Evolutionary conservation across 2,888 invertebrate species (phyloP).

Genomic region (Sminthurinus aureus): DNA sequence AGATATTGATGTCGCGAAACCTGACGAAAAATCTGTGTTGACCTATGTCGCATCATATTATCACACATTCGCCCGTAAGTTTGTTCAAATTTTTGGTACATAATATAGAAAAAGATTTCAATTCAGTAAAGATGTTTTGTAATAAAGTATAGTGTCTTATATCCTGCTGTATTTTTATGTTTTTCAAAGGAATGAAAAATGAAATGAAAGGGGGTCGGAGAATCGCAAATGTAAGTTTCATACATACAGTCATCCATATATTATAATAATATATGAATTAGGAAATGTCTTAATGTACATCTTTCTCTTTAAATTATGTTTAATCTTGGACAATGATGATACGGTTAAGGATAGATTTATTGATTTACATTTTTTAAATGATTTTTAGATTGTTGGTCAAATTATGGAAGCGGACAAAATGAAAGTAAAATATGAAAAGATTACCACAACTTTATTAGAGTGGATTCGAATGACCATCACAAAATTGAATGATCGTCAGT

Average conservation of each 20-base stretch:
- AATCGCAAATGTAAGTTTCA: slow-evolving; percentile 88
- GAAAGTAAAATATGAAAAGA: slow-evolving; percentile 85
- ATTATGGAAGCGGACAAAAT: slow-evolving; percentile 94
- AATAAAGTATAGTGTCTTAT: background rate
- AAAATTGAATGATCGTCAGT: slow-evolving; percentile 82
- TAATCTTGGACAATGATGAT: background rate
- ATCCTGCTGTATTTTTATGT: background rate
- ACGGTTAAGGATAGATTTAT: background rate
- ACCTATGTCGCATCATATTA: slow-evolving; percentile 99
- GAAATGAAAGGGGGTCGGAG: slow-evolving; percentile 97
- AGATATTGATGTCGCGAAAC: slow-evolving; percentile 92
- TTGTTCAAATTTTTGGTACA: slow-evolving; percentile 78
- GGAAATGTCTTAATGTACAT: background rate
- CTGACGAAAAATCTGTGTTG: slow-evolving; percentile 98
- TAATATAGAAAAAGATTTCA: background rate
- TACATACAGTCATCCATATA: background rate
- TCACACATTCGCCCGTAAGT: slow-evolving; percentile 82
- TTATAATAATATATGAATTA: background rate
- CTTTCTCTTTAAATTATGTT: slow-evolving; percentile 1
- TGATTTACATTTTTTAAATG: slow-evolving; percentile 48
- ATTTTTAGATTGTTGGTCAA: slow-evolving; percentile 90
- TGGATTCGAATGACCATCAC: slow-evolving; percentile 91
- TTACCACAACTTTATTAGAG: slow-evolving; percentile 84
- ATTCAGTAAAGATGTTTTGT: background rate
- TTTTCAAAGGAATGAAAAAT: slow-evolving; percentile 71